Evolutionary conservation across 1,140 invertebrate genomes (phyloP).

Genomic region (Plutomurus gul): DNA sequence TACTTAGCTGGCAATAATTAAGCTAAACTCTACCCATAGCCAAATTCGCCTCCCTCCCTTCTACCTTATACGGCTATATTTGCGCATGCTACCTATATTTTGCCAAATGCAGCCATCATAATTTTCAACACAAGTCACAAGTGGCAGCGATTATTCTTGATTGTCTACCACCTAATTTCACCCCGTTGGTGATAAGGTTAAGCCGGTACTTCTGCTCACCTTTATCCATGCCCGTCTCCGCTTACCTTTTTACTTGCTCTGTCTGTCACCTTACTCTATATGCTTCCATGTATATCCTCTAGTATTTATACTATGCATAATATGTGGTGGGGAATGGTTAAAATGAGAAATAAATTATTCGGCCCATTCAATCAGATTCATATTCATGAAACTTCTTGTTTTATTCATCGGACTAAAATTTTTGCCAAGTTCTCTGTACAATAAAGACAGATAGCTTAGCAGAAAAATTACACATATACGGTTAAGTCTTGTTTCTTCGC

Average conservation of each 20-base stretch:
- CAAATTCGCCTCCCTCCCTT: conserved; percentile 6
- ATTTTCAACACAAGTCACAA: conserved; percentile 29
- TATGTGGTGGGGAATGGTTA: neutral
- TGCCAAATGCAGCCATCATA: conserved; percentile 25
- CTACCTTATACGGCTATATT: conserved; percentile 27
- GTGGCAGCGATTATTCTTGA: conserved; percentile 16
- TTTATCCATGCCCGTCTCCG: too few species aligned
- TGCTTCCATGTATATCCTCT: neutral
- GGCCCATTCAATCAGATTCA: too few species aligned
- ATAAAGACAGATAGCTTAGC: neutral
- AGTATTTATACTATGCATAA: neutral
- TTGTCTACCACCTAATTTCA: conserved; percentile 7
- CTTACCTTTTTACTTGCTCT: neutral
- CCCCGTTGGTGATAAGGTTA: neutral
- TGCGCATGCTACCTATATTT: conserved; percentile 26
- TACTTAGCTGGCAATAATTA: too few species aligned
- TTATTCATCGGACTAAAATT: conserved; percentile 18
- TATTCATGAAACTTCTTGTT: neutral
- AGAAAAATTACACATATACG: neutral
- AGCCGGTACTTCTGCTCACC: neutral
- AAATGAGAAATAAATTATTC: too few species aligned
- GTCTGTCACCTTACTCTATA: neutral
- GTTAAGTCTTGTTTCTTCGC: conserved; percentile 9
- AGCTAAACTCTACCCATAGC: conserved; percentile 1
- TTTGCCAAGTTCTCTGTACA: neutral